Conservation (phyloP, 2,888 invertebrate species). For the Oscheius sp. region DNA sequence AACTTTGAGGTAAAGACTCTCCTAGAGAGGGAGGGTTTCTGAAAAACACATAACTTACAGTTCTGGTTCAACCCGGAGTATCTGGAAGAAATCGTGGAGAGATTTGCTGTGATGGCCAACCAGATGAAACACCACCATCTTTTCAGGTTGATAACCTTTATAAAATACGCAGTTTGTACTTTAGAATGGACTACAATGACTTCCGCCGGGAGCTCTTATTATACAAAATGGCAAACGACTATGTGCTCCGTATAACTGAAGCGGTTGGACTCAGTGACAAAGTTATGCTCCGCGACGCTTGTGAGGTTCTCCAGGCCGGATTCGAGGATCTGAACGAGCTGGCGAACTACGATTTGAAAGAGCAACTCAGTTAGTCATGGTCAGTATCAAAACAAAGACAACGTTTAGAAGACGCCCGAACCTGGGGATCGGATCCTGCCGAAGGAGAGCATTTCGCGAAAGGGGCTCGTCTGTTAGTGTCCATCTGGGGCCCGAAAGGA, state of each 20-base stretch:
- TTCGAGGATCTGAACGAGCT: conserved; percentile 40
- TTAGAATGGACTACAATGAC: conserved; percentile 50
- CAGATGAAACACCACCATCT: conserved; percentile 40
- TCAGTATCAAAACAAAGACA: not conserved
- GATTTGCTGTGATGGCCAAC: conserved; percentile 36
- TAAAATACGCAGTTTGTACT: not conserved
- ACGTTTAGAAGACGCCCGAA: conserved; percentile 12
- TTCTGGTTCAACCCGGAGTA: conserved; percentile 46
- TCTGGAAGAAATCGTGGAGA: conserved; percentile 30
- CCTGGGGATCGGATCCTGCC: conserved; percentile 34
- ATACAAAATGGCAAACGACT: conserved; percentile 49
- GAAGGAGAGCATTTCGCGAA: conserved; percentile 38
- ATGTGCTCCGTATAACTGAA: conserved; percentile 44
- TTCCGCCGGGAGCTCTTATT: conserved; percentile 44
- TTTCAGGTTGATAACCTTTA: conserved; percentile 41
- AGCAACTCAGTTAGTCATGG: conserved; percentile 40
- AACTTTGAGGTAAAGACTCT: not conserved
- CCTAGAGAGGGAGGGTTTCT: not conserved
- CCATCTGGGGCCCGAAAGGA: conserved; percentile 41
- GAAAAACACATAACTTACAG: conserved; percentile 35
- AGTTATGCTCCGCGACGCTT: conserved; percentile 37
- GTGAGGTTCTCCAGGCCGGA: conserved; percentile 39
- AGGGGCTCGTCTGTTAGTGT: conserved; percentile 39
- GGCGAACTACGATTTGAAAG: conserved; percentile 39
- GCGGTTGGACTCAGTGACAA: conserved; percentile 44